A percentile compares a stretch with the other conserved stretches of the same genome.
These are phyloP conservation scores for Apantesis nais DNA, from an alignment of 2,888 invertebrate species.

Conservation along the genomic window DNA sequence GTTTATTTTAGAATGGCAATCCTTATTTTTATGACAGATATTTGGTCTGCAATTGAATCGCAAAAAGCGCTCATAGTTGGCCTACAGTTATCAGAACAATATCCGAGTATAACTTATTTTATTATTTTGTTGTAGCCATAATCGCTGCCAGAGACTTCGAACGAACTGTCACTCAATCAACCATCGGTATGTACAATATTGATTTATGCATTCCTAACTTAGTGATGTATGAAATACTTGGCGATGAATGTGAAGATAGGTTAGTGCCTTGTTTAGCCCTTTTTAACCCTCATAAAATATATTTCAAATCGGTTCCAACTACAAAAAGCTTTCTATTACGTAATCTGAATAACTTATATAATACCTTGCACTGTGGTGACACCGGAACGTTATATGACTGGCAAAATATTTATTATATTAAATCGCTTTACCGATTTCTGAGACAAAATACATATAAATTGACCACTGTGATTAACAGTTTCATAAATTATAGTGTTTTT, in stretches of 20 bases:
- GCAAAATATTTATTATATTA: background rate
- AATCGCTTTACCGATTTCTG: background rate
- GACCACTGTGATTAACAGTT: background rate
- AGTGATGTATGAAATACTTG: background rate
- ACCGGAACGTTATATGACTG: background rate
- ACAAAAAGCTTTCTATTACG: background rate
- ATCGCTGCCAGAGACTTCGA: slow-evolving; percentile 32
- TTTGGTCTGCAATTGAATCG: no score
- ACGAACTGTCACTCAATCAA: slow-evolving; percentile 19
- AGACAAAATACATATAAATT: background rate
- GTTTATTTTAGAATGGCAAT: no score
- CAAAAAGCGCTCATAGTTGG: no score
- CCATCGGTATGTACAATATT: slow-evolving; percentile 33
- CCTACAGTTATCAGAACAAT: background rate
- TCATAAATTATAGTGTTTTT: slow-evolving; percentile 7
- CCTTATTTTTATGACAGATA: no score
- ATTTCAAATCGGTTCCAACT: background rate
- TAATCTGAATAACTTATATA: background rate
- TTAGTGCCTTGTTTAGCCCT: no score
- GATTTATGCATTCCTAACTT: slow-evolving; percentile 3
- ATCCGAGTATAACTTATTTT: background rate
- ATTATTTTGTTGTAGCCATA: slow-evolving; percentile 32
- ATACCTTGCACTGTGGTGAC: background rate
- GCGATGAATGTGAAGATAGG: background rate
- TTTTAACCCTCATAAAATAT: no score